A percentile compares a stretch with the other conserved stretches of the same genome.
These are phyloP conservation scores for Ptilorrhoa leucosticta DNA, from an alignment of 2,113 vertebrate species.

Conservation along the genomic window DNA sequence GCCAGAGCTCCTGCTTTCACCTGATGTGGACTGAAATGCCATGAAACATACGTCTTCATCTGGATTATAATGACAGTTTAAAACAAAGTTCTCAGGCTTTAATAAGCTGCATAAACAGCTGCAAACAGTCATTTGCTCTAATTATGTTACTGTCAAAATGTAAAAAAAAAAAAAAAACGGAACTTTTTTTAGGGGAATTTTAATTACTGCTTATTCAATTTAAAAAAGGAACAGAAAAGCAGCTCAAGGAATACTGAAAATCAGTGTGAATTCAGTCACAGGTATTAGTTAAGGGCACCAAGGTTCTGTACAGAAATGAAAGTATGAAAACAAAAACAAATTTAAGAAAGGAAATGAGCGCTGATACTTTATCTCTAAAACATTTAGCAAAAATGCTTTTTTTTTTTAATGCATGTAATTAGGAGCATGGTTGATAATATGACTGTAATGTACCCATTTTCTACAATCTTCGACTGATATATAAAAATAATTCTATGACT, in stretches of 20 bases:
- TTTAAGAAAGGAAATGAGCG: background rate
- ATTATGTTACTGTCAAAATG: conserved; percentile 22
- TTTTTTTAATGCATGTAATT: background rate
- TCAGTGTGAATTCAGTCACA: background rate
- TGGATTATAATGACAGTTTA: background rate
- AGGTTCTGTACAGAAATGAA: background rate
- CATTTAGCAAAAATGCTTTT: background rate
- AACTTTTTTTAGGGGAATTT: background rate
- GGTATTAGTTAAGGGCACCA: background rate
- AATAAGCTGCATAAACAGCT: conserved; percentile 36
- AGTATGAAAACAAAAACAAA: background rate
- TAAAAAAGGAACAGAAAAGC: background rate
- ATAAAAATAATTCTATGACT: conserved; percentile 38
- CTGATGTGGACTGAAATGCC: background rate
- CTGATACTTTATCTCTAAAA: background rate
- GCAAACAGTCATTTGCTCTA: conserved; percentile 43
- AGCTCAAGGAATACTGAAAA: background rate
- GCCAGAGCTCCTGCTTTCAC: background rate
- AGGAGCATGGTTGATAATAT: conserved; percentile 11
- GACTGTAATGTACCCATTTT: conserved; percentile 15
- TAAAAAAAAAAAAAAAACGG: background rate
- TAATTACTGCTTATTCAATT: conserved; percentile 26
- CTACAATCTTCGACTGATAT: background rate
- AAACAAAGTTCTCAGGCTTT: conserved; percentile 20
- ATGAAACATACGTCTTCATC: background rate